Conservation (phyloP, 2,797 vertebrate species). For the Chaetophractus vellerosus region DNA sequence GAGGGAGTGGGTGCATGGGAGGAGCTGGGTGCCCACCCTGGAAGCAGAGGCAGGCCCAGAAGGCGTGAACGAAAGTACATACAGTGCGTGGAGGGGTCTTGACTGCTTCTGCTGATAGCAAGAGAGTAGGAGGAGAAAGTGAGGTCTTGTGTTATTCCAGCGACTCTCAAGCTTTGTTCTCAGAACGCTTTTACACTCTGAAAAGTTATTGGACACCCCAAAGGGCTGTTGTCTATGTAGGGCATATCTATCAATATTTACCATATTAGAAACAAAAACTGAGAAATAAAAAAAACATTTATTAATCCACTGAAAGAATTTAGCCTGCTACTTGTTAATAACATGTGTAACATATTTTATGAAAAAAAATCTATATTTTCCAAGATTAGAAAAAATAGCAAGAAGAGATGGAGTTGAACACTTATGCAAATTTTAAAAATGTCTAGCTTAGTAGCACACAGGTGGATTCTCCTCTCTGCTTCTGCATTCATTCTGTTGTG, state of each 20-base stretch:
- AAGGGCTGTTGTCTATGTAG: neutral
- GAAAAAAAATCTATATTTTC: neutral
- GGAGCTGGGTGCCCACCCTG: neutral
- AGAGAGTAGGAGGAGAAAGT: neutral
- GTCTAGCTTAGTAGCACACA: neutral
- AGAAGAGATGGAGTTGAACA: neutral
- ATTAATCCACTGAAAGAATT: constrained; percentile 14
- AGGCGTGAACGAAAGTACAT: fast-evolving
- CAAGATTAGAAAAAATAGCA: constrained; percentile 25
- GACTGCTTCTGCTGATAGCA: neutral
- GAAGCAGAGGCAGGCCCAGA: neutral
- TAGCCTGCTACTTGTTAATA: neutral
- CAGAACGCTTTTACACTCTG: neutral
- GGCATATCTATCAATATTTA: neutral
- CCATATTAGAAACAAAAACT: neutral
- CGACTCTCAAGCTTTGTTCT: neutral
- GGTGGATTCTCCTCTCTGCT: neutral
- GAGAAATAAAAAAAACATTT: neutral
- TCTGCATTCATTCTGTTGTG: neutral
- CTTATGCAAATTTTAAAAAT: constrained; percentile 28
- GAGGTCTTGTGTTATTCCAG: fast-evolving
- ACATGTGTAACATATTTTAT: neutral
- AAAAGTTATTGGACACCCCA: neutral
- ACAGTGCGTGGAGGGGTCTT: neutral
- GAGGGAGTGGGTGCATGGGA: fast-evolving